Conservation (phyloP, 2,888 invertebrate species). For the Zygaena filipendulae region DNA sequence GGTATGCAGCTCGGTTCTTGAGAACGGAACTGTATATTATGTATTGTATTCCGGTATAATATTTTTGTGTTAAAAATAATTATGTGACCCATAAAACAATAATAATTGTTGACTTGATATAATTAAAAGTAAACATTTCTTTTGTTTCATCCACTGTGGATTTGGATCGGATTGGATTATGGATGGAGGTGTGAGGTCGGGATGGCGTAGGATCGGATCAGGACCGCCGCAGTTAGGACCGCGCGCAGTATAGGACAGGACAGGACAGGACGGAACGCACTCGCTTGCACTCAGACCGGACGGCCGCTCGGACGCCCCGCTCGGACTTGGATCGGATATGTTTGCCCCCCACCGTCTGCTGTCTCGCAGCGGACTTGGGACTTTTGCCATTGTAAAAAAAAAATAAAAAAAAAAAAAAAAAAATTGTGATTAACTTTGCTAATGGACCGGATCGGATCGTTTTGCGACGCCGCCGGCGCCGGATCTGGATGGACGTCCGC, state of each 20-base stretch:
- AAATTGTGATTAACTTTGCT: too few relatives aligned
- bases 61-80: too few relatives aligned
- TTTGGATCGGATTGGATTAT: slow-evolving; percentile 55
- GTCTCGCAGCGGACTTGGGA: slow-evolving; percentile 17
- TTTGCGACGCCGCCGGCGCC: slow-evolving; percentile 19
- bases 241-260: too few relatives aligned
- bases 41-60: too few relatives aligned
- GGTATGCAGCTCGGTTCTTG: too few relatives aligned
- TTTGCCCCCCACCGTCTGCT: too few relatives aligned
- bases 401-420: too few relatives aligned
- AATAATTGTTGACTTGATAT: too few relatives aligned
- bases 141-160: slow-evolving; percentile 69
- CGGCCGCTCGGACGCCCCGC: slow-evolving; percentile 14
- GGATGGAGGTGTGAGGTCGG: slow-evolving; percentile 49
- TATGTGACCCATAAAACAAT: too few relatives aligned
- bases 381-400: slow-evolving; percentile 13
- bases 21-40: too few relatives aligned
- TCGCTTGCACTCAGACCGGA: slow-evolving; percentile 26
- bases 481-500: slow-evolving; percentile 10
- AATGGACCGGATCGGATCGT: slow-evolving; percentile 10
- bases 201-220: slow-evolving; percentile 23
- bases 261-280: slow-evolving; percentile 16
- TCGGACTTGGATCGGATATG: slow-evolving; percentile 5
- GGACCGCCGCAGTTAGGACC: slow-evolving; percentile 12
- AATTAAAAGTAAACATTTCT: slow-evolving; percentile 61